phyloP scores from a whole-genome alignment of 1,140 invertebrate genomes.

The Marisa cornuarietis region DNA sequence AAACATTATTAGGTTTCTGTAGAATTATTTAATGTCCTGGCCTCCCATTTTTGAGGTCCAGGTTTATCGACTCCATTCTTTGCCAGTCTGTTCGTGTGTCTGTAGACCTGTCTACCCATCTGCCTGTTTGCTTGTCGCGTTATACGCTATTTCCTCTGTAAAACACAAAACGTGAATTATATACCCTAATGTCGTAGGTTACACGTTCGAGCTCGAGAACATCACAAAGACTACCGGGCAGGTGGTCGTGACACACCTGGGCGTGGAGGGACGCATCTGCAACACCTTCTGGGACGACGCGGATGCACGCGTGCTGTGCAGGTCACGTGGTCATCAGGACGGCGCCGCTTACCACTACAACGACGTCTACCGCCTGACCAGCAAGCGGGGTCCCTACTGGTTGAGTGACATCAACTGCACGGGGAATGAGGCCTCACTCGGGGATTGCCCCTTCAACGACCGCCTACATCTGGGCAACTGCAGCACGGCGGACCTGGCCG shows the following conservation, averaged over 20 bases:
- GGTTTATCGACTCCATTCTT: no score
- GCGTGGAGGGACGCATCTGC: constrained; percentile 47
- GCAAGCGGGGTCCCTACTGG: constrained; percentile 49
- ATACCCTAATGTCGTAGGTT: constrained; percentile 26
- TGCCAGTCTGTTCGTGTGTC: no score
- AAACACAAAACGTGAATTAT: not conserved
- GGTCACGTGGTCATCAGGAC: constrained; percentile 27
- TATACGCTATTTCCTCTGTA: no score
- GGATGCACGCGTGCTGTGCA: constrained; percentile 50
- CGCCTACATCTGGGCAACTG: constrained; percentile 49
- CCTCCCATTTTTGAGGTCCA: no score
- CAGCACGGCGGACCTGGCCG: constrained; percentile 42
- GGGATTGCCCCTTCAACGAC: constrained; percentile 41
- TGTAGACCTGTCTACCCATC: no score
- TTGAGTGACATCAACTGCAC: constrained; percentile 52
- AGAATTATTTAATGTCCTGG: no score
- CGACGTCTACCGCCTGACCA: no score
- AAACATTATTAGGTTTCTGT: no score
- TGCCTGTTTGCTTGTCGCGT: no score
- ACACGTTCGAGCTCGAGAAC: constrained; percentile 32
- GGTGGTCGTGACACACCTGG: constrained; percentile 43
- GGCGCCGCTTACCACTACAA: constrained; percentile 46
- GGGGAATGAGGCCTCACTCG: constrained; percentile 43
- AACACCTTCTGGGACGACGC: constrained; percentile 50
- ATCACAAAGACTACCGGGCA: constrained; percentile 20